Base-by-base conservation (phyloP, 2,888 invertebrate species). In the Rhopalosiphum nymphaeae region DNA sequence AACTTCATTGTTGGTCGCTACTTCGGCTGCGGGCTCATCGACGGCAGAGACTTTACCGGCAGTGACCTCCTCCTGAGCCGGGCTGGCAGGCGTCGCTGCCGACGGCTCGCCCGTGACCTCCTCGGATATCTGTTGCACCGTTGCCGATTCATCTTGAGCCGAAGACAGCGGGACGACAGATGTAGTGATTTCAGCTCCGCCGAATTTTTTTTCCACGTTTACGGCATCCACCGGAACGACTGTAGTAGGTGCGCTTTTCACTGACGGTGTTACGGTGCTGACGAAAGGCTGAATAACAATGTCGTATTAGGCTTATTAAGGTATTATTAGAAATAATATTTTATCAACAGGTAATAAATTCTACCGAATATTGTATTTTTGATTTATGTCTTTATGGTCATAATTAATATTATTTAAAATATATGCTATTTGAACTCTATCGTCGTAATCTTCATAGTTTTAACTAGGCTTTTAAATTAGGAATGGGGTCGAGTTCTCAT, bases 61-160 rank as follows among this genome's bases (percentile, higher is more conserved):
- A 9, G 53, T 57, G 89, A 49, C 49, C 36, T 85, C 93, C 49
- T 93, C 93, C 85, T 93, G 93, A 16, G 88, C 42, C 42, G 89
- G 67, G 46, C 42, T 13, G 49, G 42, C 21, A 56, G 88, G 42
- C 21, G 67, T 29, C n/a, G 61, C 56, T 26, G 42, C n/a, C 26
- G 78, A 89, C 36, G 89, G 89, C 25, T 93, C 53, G 42, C 3
- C 21, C 9, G 93, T 89, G 78, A 89, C 89, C 53, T 89, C 57
- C 3, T n/a, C 26, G 78, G 78, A 78, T 78, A 13, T n/a, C 89
- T 61, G n/a, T 57, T 61, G 67, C 53, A 85, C n/a, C 46, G 93
- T 89, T 57, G 78, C 93, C 84, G 85, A 29, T 44, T 89, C 93
- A 21, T 78, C 89, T 25, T 5, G n/a, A 36, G 16, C 78, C 78